A percentile compares a stretch with the other conserved stretches of the same genome.
phyloP scores from a whole-genome alignment of 2,113 vertebrate genomes.

The Aleadryas rufinucha region DNA sequence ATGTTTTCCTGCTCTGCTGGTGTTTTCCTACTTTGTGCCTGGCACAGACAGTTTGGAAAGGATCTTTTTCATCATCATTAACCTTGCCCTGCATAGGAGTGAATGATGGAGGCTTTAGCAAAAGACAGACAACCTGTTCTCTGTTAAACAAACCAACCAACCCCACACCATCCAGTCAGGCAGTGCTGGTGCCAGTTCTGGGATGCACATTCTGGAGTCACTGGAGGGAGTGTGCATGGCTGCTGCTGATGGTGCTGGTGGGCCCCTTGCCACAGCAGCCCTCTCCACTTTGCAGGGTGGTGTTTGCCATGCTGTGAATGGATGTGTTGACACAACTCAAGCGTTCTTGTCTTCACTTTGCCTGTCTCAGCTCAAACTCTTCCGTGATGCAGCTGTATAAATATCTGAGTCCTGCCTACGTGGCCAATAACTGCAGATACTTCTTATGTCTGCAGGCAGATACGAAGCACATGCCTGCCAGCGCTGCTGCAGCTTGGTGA shows the following conservation, averaged over 20 bases:
- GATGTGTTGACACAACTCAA: background rate
- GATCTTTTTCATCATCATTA: background rate
- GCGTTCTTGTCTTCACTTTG: fast-evolving
- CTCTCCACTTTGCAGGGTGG: background rate
- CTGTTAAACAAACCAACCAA: background rate
- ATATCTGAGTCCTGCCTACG: background rate
- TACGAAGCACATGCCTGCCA: background rate
- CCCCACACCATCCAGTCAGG: background rate
- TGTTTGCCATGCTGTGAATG: background rate
- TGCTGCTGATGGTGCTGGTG: fast-evolving
- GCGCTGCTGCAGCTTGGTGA: background rate
- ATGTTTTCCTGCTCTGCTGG: background rate
- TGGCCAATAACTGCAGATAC: background rate
- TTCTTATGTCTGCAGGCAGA: background rate
- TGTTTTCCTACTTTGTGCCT: background rate
- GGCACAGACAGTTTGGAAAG: background rate
- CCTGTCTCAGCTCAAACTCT: background rate
- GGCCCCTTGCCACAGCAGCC: background rate
- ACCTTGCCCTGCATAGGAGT: background rate
- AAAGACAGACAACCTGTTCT: background rate
- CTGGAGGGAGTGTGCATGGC: fast-evolving
- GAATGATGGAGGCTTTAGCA: background rate
- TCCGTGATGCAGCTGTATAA: background rate
- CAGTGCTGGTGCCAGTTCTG: fast-evolving
- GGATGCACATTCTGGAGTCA: fast-evolving